Conservation (phyloP, 2,797 vertebrate genomes). For the Dallia pectoralis region DNA sequence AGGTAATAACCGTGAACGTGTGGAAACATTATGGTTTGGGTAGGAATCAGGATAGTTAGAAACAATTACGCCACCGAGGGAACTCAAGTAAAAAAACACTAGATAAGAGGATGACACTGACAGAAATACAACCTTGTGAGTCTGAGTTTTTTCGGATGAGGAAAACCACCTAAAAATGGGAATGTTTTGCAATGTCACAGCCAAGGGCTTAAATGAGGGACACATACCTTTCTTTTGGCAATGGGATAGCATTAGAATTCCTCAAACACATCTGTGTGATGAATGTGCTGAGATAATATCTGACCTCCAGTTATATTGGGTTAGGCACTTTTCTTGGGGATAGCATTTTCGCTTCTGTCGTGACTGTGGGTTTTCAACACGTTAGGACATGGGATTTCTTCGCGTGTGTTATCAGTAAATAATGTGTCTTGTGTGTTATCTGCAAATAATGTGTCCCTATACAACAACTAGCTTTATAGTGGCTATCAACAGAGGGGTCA, state of each 20-base stretch:
- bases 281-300: neutral
- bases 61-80: slow-evolving; percentile 20
- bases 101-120: slow-evolving; percentile 20
- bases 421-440: neutral
- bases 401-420: neutral
- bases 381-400: neutral
- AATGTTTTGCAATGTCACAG: neutral
- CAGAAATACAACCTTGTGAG: neutral
- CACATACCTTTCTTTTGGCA: slow-evolving; percentile 2
- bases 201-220: slow-evolving; percentile 1
- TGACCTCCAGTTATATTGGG: neutral
- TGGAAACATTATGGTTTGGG: slow-evolving; percentile 52
- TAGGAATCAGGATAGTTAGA: slow-evolving; percentile 35
- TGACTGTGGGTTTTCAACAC: neutral
- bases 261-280: neutral
- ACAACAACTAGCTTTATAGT: neutral
- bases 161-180: slow-evolving; percentile 1
- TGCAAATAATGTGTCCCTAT: neutral
- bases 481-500: neutral
- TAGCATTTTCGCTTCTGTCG: neutral
- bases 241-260: neutral
- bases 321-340: no score
- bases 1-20: slow-evolving; percentile 16
- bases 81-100: slow-evolving; percentile 37
- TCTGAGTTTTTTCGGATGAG: neutral